These are phyloP conservation scores for Thereva unica DNA, from an alignment of 2,888 invertebrate species.

Conservation along the genomic window DNA sequence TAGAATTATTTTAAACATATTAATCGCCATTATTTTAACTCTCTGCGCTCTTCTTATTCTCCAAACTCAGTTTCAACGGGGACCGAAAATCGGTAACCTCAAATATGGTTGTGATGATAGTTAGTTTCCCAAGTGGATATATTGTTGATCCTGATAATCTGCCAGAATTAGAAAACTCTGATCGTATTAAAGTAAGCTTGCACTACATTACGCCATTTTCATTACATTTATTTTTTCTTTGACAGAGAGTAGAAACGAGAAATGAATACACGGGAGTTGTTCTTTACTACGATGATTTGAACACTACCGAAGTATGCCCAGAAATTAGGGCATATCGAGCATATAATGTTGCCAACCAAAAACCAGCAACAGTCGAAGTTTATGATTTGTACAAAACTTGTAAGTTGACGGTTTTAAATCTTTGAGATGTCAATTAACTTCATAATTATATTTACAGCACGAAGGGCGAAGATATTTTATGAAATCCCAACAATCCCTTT, in stretches of 20 bases:
- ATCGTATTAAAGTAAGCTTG: not conserved
- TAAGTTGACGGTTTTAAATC: constrained; percentile 50
- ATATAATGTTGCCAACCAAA: constrained; percentile 82
- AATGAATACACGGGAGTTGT: constrained; percentile 67
- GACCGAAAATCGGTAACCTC: constrained; percentile 65
- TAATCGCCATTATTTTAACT: constrained; percentile 19
- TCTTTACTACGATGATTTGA: constrained; percentile 73
- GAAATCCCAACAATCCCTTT: no score
- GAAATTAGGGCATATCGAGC: constrained; percentile 82
- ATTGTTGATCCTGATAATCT: constrained; percentile 77
- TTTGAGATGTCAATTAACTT: not conserved
- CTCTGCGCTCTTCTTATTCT: no score
- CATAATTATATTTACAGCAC: constrained; percentile 61
- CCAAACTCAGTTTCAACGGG: constrained; percentile 64
- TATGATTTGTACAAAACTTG: constrained; percentile 92
- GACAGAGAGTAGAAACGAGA: constrained; percentile 68
- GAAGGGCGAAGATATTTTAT: constrained; percentile 82
- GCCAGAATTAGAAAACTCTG: constrained; percentile 54
- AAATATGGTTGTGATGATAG: constrained; percentile 90
- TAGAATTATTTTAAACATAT: constrained; percentile 63
- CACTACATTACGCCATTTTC: not conserved
- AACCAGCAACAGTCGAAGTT: constrained; percentile 81
- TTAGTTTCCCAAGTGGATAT: constrained; percentile 87
- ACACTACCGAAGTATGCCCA: constrained; percentile 71
- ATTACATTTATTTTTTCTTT: not conserved